phyloP scores from a whole-genome alignment of 2,888 invertebrate genomes.

The Aphodius sticticus region DNA sequence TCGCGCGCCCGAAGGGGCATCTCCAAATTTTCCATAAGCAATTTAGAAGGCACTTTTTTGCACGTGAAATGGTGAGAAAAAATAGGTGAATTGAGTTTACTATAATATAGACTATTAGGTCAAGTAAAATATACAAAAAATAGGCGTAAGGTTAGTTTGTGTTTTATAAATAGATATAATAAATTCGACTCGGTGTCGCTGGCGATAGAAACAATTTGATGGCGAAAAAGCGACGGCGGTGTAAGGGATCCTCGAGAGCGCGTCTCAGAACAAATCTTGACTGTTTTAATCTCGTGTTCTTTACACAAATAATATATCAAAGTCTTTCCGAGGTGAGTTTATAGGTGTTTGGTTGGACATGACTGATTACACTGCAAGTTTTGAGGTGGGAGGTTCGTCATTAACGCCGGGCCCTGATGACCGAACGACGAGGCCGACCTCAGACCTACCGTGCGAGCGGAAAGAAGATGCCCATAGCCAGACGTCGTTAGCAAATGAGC shows the following conservation, averaged over 20 bases:
- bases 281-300: constrained; percentile 54
- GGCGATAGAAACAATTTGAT: neutral
- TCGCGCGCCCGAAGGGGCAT: too few species aligned
- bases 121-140: too few species aligned
- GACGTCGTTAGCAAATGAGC: constrained; percentile 42
- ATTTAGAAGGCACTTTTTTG: too few species aligned
- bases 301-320: constrained; percentile 58
- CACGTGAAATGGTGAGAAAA: too few species aligned
- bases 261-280: constrained; percentile 54
- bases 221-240: constrained; percentile 41
- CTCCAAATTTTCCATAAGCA: too few species aligned
- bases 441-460: constrained; percentile 12
- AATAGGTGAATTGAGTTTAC: too few species aligned
- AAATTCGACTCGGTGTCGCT: neutral
- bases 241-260: constrained; percentile 71
- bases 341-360: constrained; percentile 56
- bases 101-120: too few species aligned
- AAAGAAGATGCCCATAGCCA: constrained; percentile 35
- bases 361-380: constrained; percentile 55
- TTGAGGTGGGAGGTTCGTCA: constrained; percentile 50
- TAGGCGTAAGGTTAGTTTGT: too few species aligned
- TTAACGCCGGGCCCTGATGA: constrained; percentile 43
- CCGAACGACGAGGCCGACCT: constrained; percentile 33
- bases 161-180: too few species aligned
- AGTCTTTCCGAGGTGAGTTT: constrained; percentile 52